A percentile compares a stretch with the other conserved stretches of the same genome.
Conservation (phyloP, 2,113 vertebrate species). For the Verasper variegatus region DNA sequence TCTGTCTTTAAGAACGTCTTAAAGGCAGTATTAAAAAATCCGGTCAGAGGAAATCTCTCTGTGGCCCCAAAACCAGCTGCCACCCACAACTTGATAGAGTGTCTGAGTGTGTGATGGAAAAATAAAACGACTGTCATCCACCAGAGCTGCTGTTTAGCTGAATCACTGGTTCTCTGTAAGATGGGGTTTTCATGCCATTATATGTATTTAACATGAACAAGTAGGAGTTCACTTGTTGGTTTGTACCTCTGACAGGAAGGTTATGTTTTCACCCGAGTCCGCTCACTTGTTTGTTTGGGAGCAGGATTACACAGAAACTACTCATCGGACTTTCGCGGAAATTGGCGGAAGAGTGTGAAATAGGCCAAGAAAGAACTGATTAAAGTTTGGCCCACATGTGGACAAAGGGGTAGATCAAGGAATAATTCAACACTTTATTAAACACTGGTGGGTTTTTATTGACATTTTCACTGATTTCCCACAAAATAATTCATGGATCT, state of each 20-base stretch:
- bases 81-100: slow-evolving; percentile 39
- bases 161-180: background rate
- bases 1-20: slow-evolving; percentile 30
- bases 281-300: too few species aligned
- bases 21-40: slow-evolving; percentile 43
- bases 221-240: background rate
- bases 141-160: slow-evolving; percentile 11
- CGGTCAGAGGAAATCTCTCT: slow-evolving; percentile 53
- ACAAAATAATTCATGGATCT: too few species aligned
- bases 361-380: too few species aligned
- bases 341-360: too few species aligned
- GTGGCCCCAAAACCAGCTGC: slow-evolving; percentile 44
- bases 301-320: too few species aligned
- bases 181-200: background rate
- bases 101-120: slow-evolving; percentile 35
- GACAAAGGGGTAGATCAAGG: too few species aligned
- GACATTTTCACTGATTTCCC: too few species aligned
- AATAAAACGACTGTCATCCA: slow-evolving; percentile 22
- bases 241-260: background rate
- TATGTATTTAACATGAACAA: slow-evolving; percentile 1
- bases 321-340: too few species aligned
- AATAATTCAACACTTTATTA: too few species aligned
- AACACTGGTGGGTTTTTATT: background rate
- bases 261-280: too few species aligned
- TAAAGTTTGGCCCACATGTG: too few species aligned